These are phyloP conservation scores for Diarsia dahlii DNA, from an alignment of 2,888 invertebrate genomes.

Conservation along the genomic window DNA sequence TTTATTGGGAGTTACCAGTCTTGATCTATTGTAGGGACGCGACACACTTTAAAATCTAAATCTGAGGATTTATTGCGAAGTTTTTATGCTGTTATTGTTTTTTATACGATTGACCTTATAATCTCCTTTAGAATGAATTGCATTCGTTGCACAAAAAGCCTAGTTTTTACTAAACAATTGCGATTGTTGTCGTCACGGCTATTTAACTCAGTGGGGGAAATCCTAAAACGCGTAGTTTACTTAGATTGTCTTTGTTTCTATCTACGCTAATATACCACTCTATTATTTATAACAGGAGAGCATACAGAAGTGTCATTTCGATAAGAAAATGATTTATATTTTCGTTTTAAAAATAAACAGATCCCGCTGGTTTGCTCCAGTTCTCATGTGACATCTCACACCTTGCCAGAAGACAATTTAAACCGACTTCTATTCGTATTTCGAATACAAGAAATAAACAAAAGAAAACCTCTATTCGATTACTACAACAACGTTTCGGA, in stretches of 20 bases:
- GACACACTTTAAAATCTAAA: constrained; percentile 2
- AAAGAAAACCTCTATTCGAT: constrained; percentile 25
- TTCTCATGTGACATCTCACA: constrained; percentile 44
- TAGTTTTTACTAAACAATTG: constrained; percentile 27
- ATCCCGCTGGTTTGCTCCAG: constrained; percentile 24
- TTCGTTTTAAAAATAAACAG: constrained; percentile 43
- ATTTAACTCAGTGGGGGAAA: constrained; percentile 31
- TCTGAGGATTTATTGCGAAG: constrained; percentile 2
- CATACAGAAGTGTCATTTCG: constrained; percentile 18
- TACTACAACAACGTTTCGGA: constrained; percentile 40
- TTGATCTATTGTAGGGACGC: constrained; percentile 29
- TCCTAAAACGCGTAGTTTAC: constrained; percentile 10
- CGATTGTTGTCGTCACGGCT: constrained; percentile 38
- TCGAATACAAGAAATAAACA: neutral
- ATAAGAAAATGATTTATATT: constrained; percentile 20
- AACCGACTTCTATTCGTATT: neutral
- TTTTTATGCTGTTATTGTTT: neutral
- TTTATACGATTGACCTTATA: constrained; percentile 23
- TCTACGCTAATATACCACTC: constrained; percentile 1
- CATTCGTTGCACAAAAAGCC: constrained; percentile 19
- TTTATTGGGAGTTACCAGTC: constrained; percentile 46
- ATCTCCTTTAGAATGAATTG: constrained; percentile 29
- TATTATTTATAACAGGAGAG: constrained; percentile 12
- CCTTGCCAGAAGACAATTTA: constrained; percentile 25
- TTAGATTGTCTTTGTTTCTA: constrained; percentile 8